Percentiles rank a stretch among this genome's conserved stretches.
These are phyloP conservation scores for Ornithoptera alexandrae DNA, from an alignment of 2,888 invertebrate genomes.

Conservation along the genomic window DNA sequence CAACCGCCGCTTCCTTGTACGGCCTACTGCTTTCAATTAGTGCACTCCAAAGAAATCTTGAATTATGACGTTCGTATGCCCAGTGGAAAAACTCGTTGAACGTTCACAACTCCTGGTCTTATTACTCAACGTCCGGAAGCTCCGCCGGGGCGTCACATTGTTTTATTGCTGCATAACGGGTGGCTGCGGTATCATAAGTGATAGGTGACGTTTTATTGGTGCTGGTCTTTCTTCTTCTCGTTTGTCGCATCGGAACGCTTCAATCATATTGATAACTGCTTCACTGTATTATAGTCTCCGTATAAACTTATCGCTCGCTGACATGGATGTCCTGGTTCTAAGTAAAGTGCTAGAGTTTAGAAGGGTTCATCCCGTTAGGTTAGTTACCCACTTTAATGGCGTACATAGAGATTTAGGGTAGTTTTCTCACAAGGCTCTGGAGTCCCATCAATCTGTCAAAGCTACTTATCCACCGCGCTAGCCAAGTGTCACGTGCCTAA, in stretches of 20 bases:
- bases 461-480: no score
- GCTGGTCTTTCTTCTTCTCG: background rate
- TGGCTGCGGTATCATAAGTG: slow-evolving; percentile 16
- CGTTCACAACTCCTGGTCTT: slow-evolving; percentile 36
- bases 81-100: slow-evolving; percentile 32
- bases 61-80: slow-evolving; percentile 43
- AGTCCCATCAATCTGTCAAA: no score
- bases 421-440: no score
- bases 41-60: slow-evolving; percentile 37
- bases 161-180: slow-evolving; percentile 15
- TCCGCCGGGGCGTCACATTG: slow-evolving; percentile 38
- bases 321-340: no score
- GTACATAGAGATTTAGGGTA: no score
- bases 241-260: background rate
- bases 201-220: slow-evolving; percentile 14
- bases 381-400: no score
- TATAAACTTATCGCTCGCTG: no score
- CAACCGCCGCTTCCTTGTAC: slow-evolving; percentile 35
- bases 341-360: no score
- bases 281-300: no score
- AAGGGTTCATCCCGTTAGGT: no score
- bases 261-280: background rate
- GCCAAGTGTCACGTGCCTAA: no score
- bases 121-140: slow-evolving; percentile 42
- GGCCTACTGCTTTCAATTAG: slow-evolving; percentile 41